A percentile compares a stretch with the other conserved stretches of the same genome.
phyloP scores from a whole-genome alignment of 2,797 vertebrate genomes.

The Masticophis lateralis region DNA sequence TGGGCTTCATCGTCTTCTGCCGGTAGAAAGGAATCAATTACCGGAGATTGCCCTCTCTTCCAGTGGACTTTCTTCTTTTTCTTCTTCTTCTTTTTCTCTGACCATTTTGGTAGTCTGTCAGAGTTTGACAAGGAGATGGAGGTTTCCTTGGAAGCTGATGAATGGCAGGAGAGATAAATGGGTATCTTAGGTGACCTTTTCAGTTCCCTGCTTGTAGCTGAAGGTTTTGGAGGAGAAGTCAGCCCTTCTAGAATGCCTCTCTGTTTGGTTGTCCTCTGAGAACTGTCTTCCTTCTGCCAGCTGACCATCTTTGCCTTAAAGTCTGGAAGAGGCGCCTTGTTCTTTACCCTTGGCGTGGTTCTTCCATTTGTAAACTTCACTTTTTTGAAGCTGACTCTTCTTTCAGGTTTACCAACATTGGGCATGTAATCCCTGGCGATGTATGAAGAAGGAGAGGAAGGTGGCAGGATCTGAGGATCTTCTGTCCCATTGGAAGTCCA shows the following conservation, averaged over 20 bases:
- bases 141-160: not conserved
- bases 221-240: not conserved
- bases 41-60: not conserved
- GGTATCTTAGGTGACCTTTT: not conserved
- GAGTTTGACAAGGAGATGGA: not conserved
- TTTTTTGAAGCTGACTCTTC: not conserved
- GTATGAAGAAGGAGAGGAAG: not conserved
- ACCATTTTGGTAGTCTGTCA: not conserved
- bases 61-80: not conserved
- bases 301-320: not conserved
- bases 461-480: not conserved
- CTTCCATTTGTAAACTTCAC: not conserved
- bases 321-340: not conserved
- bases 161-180: not conserved
- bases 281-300: not conserved
- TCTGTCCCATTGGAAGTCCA: not conserved
- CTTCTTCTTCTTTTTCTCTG: not conserved
- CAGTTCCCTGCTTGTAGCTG: not conserved
- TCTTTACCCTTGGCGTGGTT: not conserved
- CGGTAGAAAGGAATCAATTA: not conserved
- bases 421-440: not conserved
- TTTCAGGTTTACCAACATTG: not conserved
- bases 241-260: not conserved
- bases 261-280: not conserved
- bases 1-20: not conserved